Evolutionary conservation across 2,888 invertebrate genomes (phyloP), one percentile per base, ranked within the genome.

Genomic region (Eupithecia pulchellata): DNA sequence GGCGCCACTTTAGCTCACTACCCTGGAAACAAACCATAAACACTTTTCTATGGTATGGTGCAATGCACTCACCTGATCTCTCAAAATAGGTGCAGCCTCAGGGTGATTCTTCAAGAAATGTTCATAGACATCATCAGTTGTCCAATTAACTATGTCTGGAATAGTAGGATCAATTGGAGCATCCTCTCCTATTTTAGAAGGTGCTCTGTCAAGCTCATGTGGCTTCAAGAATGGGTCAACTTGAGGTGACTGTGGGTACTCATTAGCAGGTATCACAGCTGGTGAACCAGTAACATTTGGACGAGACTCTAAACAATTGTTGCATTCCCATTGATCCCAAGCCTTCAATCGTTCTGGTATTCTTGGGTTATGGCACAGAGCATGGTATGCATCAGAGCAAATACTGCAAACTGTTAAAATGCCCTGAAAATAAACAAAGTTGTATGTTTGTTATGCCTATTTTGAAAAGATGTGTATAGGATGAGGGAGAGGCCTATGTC

Each of bases 371-470:
- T 98, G 98, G 83, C 98, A 98, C 39, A 95, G 91, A 74, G 96
- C 95, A 87, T 98, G 98, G 86, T 97, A 98, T 5, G 97, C 97
- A 87, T 98, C 97, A 60, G 97, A 97, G 87, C 98, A 98, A 39
- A 96, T 95, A 79, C 96, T 96, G 89, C 98, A 98, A 58, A 97
- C 97, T 42, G 97, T 95, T 81, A 98, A 89, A 34, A 95, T 94
- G 69, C 96, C 96, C 96, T 97, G 88, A 64, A 91, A 73, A 77
- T 74, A 60, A 47, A n/a, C 8, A 9, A 57, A 27, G 32, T 61
- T 52, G 32, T 32, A 1, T 17, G 17, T 42, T 42, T 42, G n/a
- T n/a, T 0, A 14, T 36, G 14, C 17, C 0, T 39, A 39, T 42
- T 42, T 30, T 6, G 4, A 30, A 30, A 6, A 30, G n/a, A n/a